Evolutionary conservation across 2,888 invertebrate species (phyloP), one percentile per base, ranked within the genome.

Genomic region (Trichopoda pennipes): DNA sequence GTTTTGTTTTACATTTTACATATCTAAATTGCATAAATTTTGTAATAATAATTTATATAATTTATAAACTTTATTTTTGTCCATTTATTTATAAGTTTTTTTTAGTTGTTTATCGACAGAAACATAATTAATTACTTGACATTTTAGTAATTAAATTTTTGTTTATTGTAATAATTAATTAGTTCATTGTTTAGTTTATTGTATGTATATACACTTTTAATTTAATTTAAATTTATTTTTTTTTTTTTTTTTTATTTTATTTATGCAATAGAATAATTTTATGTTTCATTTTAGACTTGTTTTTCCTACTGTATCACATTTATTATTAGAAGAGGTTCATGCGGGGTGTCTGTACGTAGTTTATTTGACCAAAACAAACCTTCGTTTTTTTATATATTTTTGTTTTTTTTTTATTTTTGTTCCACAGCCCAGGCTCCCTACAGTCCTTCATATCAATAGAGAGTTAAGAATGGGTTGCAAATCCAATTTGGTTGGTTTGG

Each of bases 301-400:
- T 66, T 69, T 88, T 85, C 85, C 87, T 86, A 86, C 87, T 88
- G 44, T 77, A 88, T 88, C 88, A 88, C 87, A 88, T 87, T 86
- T 84, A 86, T 84, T 86, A 85, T 86, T 85, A 86, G 84, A 86
- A 86, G 86, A 87, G 86, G 86, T 86, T 77, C 86, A 84, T 86
- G 84, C 84, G 81, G 85, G 85, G 84, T 84, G 53, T 61, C 78
- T 83, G 85, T 84, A 84, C 84, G 35, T 70, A 47, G 38, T 51
- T 60, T 74, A 47, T 60, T 51, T 16, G 51, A 51, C 60, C 68
- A 76, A 61, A 74, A 47, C 73, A 69, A 72, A 68, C 69, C 47
- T 55, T 44, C 44, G 10, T 66, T 38, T 68, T 21, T 49, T 28
- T 28, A 3, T 28, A 28, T 28, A n/a, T n/a, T n/a, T n/a, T n/a